Evolutionary conservation across 2,113 vertebrate species (phyloP).

Genomic region (Hydrochoerus hydrochaeris): DNA sequence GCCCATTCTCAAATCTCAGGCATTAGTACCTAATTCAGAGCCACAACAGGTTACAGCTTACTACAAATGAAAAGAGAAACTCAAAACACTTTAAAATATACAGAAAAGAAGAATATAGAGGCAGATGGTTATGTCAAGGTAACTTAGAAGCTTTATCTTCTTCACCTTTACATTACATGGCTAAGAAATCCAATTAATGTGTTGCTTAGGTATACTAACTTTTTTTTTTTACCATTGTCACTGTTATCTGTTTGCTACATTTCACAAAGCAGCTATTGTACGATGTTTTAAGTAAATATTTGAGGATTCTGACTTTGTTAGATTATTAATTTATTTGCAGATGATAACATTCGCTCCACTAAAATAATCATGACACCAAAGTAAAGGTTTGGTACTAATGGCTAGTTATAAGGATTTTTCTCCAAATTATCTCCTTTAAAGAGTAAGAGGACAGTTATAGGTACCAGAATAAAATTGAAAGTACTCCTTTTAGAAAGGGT

Average conservation of each 20-base stretch:
- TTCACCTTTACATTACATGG: not conserved
- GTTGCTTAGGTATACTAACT: conserved; percentile 26
- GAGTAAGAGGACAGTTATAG: not conserved
- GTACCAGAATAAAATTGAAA: not conserved
- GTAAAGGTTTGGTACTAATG: conserved; percentile 46
- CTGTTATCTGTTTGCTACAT: conserved; percentile 2
- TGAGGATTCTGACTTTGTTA: conserved; percentile 31
- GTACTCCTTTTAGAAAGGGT: not conserved
- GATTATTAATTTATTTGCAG: conserved; percentile 68
- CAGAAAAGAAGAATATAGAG: not conserved
- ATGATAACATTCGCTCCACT: conserved; percentile 44
- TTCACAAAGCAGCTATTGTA: not conserved
- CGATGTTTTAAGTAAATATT: not conserved
- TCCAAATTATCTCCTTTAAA: conserved; percentile 58
- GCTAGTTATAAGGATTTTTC: conserved; percentile 62
- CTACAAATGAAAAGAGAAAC: not conserved
- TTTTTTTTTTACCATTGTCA: conserved; percentile 23
- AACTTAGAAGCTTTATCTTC: not conserved
- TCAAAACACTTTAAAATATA: not conserved
- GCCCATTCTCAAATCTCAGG: not conserved
- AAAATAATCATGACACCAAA: conserved; percentile 47
- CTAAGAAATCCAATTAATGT: not conserved
- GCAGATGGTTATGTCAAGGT: not conserved
- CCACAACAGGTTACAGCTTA: not conserved
- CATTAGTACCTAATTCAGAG: not conserved